Evolutionary conservation across 2,113 vertebrate genomes (phyloP).

Genomic region (Carassius carassius): DNA sequence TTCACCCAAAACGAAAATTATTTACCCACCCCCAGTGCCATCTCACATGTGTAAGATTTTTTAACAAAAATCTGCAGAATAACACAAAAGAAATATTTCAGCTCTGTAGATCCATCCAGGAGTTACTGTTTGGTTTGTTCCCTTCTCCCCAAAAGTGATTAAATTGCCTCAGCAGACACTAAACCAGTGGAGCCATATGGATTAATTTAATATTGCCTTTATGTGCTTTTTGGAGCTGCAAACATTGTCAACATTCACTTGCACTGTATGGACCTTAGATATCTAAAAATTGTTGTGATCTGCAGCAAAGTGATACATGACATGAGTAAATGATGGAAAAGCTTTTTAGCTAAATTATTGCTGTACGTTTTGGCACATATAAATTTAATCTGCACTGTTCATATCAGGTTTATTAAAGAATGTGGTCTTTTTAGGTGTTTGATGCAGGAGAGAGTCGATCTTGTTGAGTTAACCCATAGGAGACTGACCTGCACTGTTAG

Average conservation of each 20-base stretch:
- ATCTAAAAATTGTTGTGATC: neutral
- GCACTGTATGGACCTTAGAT: too few species aligned
- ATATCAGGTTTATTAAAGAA: neutral
- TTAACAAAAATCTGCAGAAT: too few species aligned
- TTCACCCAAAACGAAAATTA: neutral
- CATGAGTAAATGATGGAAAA: neutral
- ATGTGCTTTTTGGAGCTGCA: too few species aligned
- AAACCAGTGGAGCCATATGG: neutral
- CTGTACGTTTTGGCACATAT: neutral
- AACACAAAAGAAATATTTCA: neutral
- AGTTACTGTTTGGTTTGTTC: neutral
- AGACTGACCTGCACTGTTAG: conserved; percentile 63
- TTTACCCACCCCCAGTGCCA: neutral
- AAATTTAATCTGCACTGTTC: neutral
- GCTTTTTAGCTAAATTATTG: neutral
- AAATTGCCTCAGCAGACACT: too few species aligned
- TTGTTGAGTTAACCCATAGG: conserved; percentile 66
- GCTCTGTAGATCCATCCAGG: neutral
- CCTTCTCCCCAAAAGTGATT: too few species aligned
- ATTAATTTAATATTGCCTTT: neutral
- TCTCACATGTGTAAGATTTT: too few species aligned
- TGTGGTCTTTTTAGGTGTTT: conserved; percentile 64
- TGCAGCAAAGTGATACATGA: neutral
- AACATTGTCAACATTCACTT: too few species aligned
- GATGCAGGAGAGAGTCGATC: conserved; percentile 76